phyloP scores from a whole-genome alignment of 1,140 invertebrate genomes.

The Tribolium castaneum region DNA sequence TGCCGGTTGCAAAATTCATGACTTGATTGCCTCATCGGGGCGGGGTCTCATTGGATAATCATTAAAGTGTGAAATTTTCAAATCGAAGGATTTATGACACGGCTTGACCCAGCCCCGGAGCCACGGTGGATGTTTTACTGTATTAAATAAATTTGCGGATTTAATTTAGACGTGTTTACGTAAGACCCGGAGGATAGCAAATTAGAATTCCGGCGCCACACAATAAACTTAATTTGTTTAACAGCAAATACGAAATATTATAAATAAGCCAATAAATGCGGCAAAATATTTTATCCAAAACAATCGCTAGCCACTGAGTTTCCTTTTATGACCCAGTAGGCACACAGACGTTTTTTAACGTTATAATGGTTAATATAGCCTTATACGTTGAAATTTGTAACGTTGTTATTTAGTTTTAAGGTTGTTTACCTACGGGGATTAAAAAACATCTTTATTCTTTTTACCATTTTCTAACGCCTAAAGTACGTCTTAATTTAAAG shows the following conservation, averaged over 20 bases:
- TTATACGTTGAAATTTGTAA: no score
- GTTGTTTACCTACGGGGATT: no score
- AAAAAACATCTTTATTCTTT: no score
- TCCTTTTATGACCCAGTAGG: no score
- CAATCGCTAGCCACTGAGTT: no score
- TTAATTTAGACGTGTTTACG: constrained; percentile 9
- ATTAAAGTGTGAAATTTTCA: constrained; percentile 21
- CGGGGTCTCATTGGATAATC: constrained; percentile 14
- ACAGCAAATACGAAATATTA: background rate
- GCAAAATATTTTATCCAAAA: no score
- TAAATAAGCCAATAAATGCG: no score
- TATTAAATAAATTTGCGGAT: constrained; percentile 1
- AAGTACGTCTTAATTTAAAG: no score
- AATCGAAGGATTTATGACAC: background rate
- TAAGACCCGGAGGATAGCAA: background rate
- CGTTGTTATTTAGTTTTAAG: no score
- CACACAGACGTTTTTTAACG: no score
- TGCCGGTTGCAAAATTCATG: constrained; percentile 9
- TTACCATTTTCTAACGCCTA: no score
- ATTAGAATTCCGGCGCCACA: background rate
- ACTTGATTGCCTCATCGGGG: constrained; percentile 11
- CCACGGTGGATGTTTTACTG: background rate
- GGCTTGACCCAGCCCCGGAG: background rate
- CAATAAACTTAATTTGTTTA: background rate
- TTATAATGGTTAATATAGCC: no score